Conservation (phyloP, 2,113 vertebrate species). For the Lepus europaeus region DNA sequence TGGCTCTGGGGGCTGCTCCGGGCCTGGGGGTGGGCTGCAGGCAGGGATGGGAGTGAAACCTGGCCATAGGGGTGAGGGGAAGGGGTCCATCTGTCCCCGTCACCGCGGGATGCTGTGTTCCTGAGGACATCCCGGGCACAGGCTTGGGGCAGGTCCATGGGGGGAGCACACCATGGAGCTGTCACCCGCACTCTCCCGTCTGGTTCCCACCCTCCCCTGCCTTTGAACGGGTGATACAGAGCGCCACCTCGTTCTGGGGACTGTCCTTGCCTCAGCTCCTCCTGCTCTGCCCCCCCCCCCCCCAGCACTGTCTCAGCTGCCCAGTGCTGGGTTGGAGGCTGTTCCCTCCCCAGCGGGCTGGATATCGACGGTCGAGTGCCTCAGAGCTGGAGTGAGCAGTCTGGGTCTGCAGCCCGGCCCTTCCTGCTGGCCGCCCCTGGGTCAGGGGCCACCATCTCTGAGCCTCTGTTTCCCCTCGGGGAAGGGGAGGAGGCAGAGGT, state of each 20-base stretch:
- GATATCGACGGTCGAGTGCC: background rate
- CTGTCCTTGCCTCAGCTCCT: background rate
- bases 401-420: background rate
- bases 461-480: too few species aligned
- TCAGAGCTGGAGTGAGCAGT: too few species aligned
- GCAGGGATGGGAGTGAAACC: background rate
- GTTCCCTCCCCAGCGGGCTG: background rate
- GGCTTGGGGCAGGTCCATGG: too few species aligned
- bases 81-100: background rate
- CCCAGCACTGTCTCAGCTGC: background rate
- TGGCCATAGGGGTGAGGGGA: background rate
- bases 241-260: background rate
- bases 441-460: too few species aligned
- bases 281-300: background rate
- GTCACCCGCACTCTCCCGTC: background rate
- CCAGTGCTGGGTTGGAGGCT: background rate
- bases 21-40: background rate
- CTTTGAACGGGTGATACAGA: background rate
- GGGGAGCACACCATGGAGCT: background rate
- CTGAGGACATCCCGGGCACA: background rate
- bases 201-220: background rate
- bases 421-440: background rate
- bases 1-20: background rate
- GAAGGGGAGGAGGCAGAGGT: background rate
- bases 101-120: fast-evolving